Percentiles rank a stretch among this genome's conserved stretches.
phyloP scores from a whole-genome alignment of 2,888 invertebrate genomes.

The Lasioglossum leucozonium region DNA sequence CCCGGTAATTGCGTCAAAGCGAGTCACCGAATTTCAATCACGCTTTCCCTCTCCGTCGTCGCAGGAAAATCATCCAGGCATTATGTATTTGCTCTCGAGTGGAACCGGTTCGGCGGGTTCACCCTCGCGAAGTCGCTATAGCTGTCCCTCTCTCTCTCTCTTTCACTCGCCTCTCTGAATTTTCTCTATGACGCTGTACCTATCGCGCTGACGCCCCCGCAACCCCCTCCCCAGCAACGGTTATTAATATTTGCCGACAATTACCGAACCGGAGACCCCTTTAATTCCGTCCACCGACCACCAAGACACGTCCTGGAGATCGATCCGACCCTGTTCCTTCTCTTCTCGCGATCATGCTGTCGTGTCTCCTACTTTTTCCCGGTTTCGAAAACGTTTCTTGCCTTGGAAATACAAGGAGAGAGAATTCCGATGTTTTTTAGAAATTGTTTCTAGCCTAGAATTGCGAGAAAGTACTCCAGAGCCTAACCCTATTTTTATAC shows the following conservation, averaged over 20 bases:
- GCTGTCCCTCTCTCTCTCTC: conserved; percentile 40
- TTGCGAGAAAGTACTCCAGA: neutral
- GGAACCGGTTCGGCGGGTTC: conserved; percentile 80
- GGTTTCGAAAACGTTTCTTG: neutral
- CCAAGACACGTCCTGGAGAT: conserved; percentile 80
- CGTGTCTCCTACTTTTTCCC: neutral
- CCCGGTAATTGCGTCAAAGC: conserved; percentile 84
- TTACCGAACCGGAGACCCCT: conserved; percentile 81
- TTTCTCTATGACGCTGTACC: no score
- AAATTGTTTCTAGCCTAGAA: neutral
- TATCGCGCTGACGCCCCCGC: conserved; percentile 51
- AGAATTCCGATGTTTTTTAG: neutral
- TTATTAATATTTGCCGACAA: conserved; percentile 85
- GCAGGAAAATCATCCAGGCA: conserved; percentile 83
- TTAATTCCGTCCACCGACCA: conserved; percentile 79
- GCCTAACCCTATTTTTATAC: neutral
- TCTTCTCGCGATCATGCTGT: neutral
- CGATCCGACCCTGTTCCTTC: conserved; percentile 54
- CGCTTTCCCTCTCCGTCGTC: conserved; percentile 59
- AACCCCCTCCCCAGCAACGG: conserved; percentile 61
- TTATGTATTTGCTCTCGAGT: conserved; percentile 84
- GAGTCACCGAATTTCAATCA: conserved; percentile 84
- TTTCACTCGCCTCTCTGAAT: neutral
- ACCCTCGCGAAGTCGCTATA: conserved; percentile 74
- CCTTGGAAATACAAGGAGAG: neutral